Evolutionary conservation across 2,888 invertebrate genomes (phyloP).

Genomic region (Drosophila anomelani): DNA sequence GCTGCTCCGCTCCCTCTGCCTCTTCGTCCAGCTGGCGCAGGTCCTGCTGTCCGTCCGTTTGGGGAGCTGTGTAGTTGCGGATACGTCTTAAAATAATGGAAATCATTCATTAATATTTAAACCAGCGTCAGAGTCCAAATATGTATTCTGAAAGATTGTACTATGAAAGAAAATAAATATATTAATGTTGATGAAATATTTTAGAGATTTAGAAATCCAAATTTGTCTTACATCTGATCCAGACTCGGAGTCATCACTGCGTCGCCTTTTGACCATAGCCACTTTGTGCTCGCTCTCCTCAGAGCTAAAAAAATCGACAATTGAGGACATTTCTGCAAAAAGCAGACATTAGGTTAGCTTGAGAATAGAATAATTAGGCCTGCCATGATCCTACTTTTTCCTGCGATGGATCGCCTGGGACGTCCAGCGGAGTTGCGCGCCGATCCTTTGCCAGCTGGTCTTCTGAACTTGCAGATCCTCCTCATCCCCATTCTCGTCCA

Average conservation of each 20-base stretch:
- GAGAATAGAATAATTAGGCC: rapidly evolving
- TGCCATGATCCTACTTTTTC: constrained; percentile 77
- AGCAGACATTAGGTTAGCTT: not conserved
- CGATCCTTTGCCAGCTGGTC: no score
- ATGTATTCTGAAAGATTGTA: constrained; percentile 84
- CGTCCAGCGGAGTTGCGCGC: constrained; percentile 87
- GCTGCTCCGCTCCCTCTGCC: no score
- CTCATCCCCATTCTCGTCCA: constrained; percentile 84
- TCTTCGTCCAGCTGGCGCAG: no score
- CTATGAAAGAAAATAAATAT: constrained; percentile 53
- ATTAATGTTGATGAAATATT: not conserved
- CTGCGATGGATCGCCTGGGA: constrained; percentile 89
- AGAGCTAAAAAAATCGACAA: constrained; percentile 85
- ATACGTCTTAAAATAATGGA: no score
- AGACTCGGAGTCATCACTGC: constrained; percentile 84
- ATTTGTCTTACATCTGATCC: constrained; percentile 83
- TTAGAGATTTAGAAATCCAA: no score
- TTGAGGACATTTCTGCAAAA: constrained; percentile 83
- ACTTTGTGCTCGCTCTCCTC: no score
- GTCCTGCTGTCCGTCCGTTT: no score
- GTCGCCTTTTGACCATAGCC: constrained; percentile 79
- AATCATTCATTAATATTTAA: no score
- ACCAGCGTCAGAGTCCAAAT: constrained; percentile 85
- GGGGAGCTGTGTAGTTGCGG: no score
- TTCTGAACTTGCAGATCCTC: constrained; percentile 81